Evolutionary conservation across 2,888 invertebrate species (phyloP).

Genomic region (Agriopis marginaria): DNA sequence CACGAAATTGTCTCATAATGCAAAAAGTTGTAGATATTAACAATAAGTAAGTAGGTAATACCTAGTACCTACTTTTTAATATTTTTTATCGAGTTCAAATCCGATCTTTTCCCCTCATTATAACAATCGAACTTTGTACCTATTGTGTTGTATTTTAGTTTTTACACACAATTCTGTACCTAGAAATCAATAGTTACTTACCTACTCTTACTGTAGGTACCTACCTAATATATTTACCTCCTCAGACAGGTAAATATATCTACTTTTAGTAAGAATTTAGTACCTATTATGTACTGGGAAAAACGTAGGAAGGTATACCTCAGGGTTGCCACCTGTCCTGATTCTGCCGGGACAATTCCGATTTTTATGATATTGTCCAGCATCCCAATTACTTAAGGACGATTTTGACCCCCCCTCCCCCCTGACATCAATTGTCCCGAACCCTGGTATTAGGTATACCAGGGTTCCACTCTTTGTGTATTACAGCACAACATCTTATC

Average conservation of each 20-base stretch:
- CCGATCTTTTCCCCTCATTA: neutral
- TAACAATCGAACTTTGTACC: constrained; percentile 9
- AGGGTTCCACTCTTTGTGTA: too few relatives aligned
- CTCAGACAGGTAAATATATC: neutral
- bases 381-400: too few relatives aligned
- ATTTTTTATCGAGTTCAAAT: neutral
- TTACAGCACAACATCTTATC: too few relatives aligned
- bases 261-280: neutral
- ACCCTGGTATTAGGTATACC: too few relatives aligned
- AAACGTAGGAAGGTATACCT: neutral
- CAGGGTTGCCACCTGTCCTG: too few relatives aligned
- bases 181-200: neutral
- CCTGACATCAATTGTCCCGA: too few relatives aligned
- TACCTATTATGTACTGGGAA: neutral
- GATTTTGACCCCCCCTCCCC: too few relatives aligned
- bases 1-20: too few relatives aligned
- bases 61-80: neutral
- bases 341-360: too few relatives aligned
- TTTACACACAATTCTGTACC: constrained; percentile 12
- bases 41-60: too few relatives aligned
- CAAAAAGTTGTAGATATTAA: too few relatives aligned
- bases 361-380: too few relatives aligned
- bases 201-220: neutral
- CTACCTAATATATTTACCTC: neutral
- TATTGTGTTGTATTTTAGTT: constrained; percentile 8